Evolutionary conservation across 1,140 invertebrate species (phyloP).

Genomic region (Cepaea nemoralis): DNA sequence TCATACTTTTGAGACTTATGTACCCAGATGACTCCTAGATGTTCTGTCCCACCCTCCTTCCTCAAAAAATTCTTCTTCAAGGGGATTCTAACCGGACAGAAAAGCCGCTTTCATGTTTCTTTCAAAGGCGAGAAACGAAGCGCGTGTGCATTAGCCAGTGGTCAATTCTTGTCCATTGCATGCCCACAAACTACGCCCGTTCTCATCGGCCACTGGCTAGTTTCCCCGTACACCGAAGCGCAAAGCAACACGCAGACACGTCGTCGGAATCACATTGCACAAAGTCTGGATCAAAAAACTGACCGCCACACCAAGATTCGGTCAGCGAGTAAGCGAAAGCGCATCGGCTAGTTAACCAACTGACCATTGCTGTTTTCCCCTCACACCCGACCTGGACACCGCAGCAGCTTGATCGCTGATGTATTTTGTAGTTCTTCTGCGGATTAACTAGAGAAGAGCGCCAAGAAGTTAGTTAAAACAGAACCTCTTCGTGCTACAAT

Average conservation of each 20-base stretch:
- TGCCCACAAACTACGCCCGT: background rate
- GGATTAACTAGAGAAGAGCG: background rate
- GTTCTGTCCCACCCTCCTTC: too few species aligned
- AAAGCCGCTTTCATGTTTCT: too few species aligned
- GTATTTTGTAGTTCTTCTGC: background rate
- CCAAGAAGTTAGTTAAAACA: background rate
- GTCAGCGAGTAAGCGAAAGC: background rate
- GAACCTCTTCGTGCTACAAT: background rate
- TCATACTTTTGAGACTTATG: too few species aligned
- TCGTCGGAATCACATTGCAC: background rate
- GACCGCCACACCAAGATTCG: constrained; percentile 1
- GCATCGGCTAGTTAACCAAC: background rate
- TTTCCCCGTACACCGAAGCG: background rate
- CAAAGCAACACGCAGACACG: background rate
- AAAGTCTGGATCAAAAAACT: constrained; percentile 8
- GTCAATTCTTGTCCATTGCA: background rate
- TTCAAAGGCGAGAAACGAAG: background rate
- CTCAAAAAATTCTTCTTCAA: too few species aligned
- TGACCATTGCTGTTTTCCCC: background rate
- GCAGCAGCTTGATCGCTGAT: background rate
- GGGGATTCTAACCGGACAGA: too few species aligned
- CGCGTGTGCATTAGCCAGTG: background rate
- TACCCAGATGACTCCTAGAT: too few species aligned
- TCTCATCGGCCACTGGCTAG: background rate
- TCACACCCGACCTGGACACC: background rate